phyloP scores from a whole-genome alignment of 2,888 invertebrate genomes.

The Diaprepes abbreviatus region DNA sequence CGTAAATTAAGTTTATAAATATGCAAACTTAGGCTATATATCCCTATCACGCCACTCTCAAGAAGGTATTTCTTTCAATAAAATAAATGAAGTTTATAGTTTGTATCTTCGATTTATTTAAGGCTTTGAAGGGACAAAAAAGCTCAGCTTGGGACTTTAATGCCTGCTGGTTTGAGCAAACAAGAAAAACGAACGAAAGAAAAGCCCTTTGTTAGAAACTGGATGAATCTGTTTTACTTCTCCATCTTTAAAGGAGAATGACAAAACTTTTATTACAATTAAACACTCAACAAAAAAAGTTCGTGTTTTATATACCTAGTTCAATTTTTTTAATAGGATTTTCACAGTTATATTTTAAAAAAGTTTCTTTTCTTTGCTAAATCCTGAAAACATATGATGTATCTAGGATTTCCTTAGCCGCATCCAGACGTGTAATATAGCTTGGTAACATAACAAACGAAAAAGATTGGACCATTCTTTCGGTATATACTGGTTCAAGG shows the following conservation, averaged over 20 bases:
- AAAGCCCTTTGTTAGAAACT: slow-evolving; percentile 34
- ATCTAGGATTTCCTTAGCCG: too few relatives aligned
- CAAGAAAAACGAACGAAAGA: slow-evolving; percentile 28
- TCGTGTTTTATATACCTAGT: too few relatives aligned
- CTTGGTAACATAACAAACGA: too few relatives aligned
- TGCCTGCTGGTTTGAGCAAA: slow-evolving; percentile 29
- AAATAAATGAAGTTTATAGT: slow-evolving; percentile 43
- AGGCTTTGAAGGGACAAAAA: slow-evolving; percentile 38
- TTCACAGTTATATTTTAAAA: too few relatives aligned
- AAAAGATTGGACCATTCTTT: too few relatives aligned
- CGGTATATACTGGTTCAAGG: too few relatives aligned
- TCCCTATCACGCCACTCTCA: slow-evolving; percentile 6
- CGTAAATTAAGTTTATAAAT: not conserved
- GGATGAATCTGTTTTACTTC: slow-evolving; percentile 30
- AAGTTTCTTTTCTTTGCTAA: too few relatives aligned
- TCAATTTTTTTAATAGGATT: too few relatives aligned
- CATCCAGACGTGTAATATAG: too few relatives aligned
- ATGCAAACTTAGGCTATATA: not conserved
- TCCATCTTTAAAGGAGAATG: not conserved
- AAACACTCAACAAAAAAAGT: too few relatives aligned
- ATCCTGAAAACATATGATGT: too few relatives aligned
- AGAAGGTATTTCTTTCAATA: slow-evolving; percentile 24
- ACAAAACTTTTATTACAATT: too few relatives aligned
- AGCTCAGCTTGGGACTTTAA: slow-evolving; percentile 35
- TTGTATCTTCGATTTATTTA: slow-evolving; percentile 39